Conservation (phyloP, 2,113 vertebrate genomes). For the Hypanus sabinus region DNA sequence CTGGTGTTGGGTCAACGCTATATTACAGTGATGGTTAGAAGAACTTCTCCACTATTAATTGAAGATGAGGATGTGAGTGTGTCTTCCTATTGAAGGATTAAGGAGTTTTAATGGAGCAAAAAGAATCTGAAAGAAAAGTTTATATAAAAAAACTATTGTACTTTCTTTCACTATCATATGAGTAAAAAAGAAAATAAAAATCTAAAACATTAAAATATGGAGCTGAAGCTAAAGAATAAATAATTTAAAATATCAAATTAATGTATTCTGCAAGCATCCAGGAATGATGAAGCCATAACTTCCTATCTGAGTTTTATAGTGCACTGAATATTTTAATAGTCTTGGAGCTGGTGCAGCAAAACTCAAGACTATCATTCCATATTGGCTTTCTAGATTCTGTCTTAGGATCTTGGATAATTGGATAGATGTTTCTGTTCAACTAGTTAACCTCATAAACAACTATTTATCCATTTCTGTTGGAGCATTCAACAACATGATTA, state of each 20-base stretch:
- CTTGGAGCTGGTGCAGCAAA: background rate
- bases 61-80: background rate
- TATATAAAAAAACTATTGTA: background rate
- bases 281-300: background rate
- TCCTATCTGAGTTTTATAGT: background rate
- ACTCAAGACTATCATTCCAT: background rate
- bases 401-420: background rate
- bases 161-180: background rate
- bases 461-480: background rate
- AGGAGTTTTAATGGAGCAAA: background rate
- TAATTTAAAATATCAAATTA: background rate
- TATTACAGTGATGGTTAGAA: background rate
- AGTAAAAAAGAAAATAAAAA: background rate
- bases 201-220: background rate
- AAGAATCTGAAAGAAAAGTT: background rate
- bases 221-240: slow-evolving; percentile 2
- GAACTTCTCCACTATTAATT: background rate
- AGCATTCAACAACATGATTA: background rate
- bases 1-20: background rate
- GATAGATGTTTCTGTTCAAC: background rate
- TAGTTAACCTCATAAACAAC: background rate
- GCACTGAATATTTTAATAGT: background rate
- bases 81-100: background rate
- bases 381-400: background rate
- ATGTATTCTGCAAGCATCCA: background rate